phyloP scores from a whole-genome alignment of 2,797 vertebrate species.

The Rhabdomys pumilio region DNA sequence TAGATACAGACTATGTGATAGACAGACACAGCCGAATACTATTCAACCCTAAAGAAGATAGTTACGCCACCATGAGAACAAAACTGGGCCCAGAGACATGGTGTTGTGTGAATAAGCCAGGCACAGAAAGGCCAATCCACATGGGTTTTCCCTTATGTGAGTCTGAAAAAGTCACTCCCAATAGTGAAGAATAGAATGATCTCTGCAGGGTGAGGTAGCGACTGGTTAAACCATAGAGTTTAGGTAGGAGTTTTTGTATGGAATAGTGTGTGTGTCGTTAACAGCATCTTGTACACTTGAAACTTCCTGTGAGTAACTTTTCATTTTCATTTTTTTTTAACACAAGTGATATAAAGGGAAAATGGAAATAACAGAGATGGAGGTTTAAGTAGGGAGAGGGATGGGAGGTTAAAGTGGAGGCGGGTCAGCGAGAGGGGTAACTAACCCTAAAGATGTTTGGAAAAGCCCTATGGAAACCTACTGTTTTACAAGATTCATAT shows the following conservation, averaged over 20 bases:
- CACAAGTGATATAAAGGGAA: not conserved
- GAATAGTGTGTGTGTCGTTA: not conserved
- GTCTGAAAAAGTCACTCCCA: not conserved
- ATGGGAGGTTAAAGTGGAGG: not conserved
- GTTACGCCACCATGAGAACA: not conserved
- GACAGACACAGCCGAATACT: not conserved
- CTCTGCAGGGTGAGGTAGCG: not conserved
- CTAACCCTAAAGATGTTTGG: not conserved
- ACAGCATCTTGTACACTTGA: not conserved
- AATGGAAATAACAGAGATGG: not conserved
- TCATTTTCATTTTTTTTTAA: not conserved
- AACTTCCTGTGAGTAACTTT: not conserved
- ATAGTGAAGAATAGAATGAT: not conserved
- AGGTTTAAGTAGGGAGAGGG: not conserved
- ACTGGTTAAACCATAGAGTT: not conserved
- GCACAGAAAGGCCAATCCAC: not conserved
- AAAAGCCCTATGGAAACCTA: not conserved
- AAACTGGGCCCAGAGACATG: not conserved
- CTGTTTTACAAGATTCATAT: not conserved
- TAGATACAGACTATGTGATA: not conserved
- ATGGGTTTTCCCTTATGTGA: not conserved
- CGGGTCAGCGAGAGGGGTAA: not conserved
- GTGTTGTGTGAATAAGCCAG: not conserved
- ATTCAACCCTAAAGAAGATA: not conserved
- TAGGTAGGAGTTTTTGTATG: not conserved